These are phyloP conservation scores for Bostrychus sinensis DNA, from an alignment of 2,113 vertebrate genomes.

Conservation along the genomic window DNA sequence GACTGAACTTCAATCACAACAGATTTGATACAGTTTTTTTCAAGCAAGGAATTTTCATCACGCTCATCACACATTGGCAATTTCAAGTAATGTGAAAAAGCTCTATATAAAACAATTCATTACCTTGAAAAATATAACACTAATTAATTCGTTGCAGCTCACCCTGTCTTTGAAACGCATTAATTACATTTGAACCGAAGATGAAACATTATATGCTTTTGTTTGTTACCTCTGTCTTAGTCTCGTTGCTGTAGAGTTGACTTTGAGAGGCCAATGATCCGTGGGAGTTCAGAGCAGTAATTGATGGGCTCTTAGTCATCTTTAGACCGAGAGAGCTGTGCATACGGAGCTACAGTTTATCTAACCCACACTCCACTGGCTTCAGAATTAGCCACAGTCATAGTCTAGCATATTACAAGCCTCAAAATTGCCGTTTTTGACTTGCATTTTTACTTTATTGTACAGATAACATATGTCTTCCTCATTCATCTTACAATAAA, in stretches of 20 bases:
- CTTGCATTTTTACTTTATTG: slow-evolving; percentile 8
- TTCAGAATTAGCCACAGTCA: slow-evolving; percentile 35
- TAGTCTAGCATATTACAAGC: slow-evolving; percentile 13
- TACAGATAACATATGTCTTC: neutral
- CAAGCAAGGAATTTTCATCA: too few species aligned
- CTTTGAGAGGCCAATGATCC: slow-evolving; percentile 46
- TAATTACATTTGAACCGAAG: too few species aligned
- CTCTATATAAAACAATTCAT: too few species aligned
- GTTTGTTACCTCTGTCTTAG: slow-evolving; percentile 21
- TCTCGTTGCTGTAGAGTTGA: slow-evolving; percentile 31
- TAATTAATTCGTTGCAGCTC: too few species aligned
- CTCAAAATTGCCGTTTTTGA: slow-evolving; percentile 7
- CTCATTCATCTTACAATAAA: too few species aligned
- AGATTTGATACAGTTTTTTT: too few species aligned
- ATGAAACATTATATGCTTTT: neutral
- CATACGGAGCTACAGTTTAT: slow-evolving; percentile 35
- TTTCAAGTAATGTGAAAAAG: too few species aligned
- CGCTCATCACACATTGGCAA: too few species aligned
- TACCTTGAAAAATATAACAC: too few species aligned
- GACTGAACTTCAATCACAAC: too few species aligned
- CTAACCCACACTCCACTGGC: slow-evolving; percentile 17
- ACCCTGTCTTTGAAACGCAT: too few species aligned
- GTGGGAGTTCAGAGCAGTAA: slow-evolving; percentile 34
- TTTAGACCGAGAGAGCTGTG: slow-evolving; percentile 31
- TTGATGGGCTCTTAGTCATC: slow-evolving; percentile 45